Percentiles rank a stretch among this genome's conserved stretches.
These are phyloP conservation scores for Diabrotica virgifera DNA, from an alignment of 1,140 invertebrate species.

Conservation along the genomic window DNA sequence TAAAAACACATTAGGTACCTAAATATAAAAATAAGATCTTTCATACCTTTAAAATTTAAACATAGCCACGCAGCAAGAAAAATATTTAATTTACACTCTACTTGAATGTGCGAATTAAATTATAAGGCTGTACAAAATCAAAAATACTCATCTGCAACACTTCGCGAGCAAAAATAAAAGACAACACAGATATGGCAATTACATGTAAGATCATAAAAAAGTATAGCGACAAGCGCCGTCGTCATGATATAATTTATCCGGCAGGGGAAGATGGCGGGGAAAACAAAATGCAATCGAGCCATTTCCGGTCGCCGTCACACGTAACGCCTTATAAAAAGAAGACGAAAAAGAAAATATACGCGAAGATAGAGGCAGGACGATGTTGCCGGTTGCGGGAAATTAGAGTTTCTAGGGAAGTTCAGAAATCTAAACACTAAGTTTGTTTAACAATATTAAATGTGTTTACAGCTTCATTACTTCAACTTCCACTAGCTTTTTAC, in stretches of 20 bases:
- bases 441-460: no score
- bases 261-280: slow-evolving; percentile 9
- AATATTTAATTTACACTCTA: no score
- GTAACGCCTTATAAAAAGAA: slow-evolving; percentile 20
- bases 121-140: neutral
- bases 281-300: slow-evolving; percentile 20
- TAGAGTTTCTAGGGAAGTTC: no score
- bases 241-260: slow-evolving; percentile 16
- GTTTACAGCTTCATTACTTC: no score
- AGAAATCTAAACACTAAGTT: no score
- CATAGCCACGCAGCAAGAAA: no score
- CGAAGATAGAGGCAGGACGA: neutral
- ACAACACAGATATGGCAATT: neutral
- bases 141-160: neutral
- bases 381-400: neutral
- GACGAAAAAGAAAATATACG: slow-evolving; percentile 14
- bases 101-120: neutral
- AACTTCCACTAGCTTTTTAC: no score
- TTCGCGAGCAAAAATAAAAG: neutral
- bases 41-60: no score
- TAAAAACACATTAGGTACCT: no score
- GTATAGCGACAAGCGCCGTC: neutral
- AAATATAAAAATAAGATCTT: no score
- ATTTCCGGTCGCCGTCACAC: slow-evolving; percentile 21
- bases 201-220: neutral